Percentiles rank a stretch among this genome's conserved stretches.
phyloP scores from a whole-genome alignment of 2,113 vertebrate genomes.

The Marcusenius ussheri region DNA sequence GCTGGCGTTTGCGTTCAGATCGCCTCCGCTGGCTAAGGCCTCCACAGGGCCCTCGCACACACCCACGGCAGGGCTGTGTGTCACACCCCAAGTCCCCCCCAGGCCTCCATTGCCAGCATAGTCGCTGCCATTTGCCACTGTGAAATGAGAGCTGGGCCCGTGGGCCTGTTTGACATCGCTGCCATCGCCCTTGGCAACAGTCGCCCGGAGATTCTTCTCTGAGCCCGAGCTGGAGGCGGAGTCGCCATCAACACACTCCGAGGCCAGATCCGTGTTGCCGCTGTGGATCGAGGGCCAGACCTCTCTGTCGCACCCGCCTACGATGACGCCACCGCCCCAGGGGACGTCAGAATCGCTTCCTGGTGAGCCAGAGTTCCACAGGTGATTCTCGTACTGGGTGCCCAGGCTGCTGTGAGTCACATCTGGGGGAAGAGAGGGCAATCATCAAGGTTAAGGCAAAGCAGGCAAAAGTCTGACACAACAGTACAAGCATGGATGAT shows the following conservation, averaged over 20 bases:
- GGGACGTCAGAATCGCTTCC: conserved; percentile 81
- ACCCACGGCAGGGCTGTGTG: conserved; percentile 69
- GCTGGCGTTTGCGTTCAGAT: conserved; percentile 92
- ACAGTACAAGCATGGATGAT: not conserved
- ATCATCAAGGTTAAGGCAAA: not conserved
- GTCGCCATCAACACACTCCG: conserved; percentile 93
- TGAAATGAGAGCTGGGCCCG: conserved; percentile 42
- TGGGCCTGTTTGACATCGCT: conserved; percentile 66
- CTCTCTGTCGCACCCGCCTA: conserved; percentile 79
- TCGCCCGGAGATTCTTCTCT: conserved; percentile 77
- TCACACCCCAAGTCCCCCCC: conserved; percentile 67
- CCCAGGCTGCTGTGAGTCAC: conserved; percentile 82
- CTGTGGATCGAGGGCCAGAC: conserved; percentile 76
- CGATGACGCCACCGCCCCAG: conserved; percentile 74
- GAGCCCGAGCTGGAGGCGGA: conserved; percentile 82
- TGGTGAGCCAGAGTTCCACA: conserved; percentile 83
- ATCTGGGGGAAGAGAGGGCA: conserved; percentile 58
- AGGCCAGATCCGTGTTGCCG: conserved; percentile 76
- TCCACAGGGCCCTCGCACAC: conserved; percentile 73
- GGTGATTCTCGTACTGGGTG: conserved; percentile 89
- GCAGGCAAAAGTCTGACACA: not conserved
- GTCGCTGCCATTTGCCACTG: conserved; percentile 72
- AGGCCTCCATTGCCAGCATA: conserved; percentile 76
- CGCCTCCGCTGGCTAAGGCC: conserved; percentile 77
- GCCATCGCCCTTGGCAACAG: conserved; percentile 59